These are phyloP conservation scores for Eulacestoma nigropectus DNA, from an alignment of 2,113 vertebrate species.

Conservation along the genomic window DNA sequence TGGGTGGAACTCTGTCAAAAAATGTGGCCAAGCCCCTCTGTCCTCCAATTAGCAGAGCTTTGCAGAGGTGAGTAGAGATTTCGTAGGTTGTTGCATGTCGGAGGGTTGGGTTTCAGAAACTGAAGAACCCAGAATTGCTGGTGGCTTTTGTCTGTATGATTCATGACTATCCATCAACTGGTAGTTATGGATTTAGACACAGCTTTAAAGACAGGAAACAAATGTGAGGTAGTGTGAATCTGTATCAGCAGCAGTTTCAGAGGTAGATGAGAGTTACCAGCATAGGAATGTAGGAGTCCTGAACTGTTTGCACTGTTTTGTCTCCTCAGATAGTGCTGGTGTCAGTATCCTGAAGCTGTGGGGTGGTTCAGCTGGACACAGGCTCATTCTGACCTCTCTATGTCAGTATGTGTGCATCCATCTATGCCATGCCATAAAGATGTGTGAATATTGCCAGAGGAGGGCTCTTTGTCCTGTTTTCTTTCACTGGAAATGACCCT, in stretches of 20 bases:
- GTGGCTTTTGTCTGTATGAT: neutral
- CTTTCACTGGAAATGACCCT: neutral
- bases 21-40: neutral
- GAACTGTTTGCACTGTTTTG: neutral
- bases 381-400: neutral
- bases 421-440: neutral
- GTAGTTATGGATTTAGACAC: neutral
- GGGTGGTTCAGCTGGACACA: too few species aligned
- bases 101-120: neutral
- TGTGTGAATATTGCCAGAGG: neutral
- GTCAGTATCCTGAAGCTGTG: neutral
- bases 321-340: neutral
- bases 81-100: neutral
- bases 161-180: neutral
- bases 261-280: neutral
- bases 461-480: neutral
- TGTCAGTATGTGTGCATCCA: neutral
- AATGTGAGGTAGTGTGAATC: neutral
- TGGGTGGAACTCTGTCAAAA: neutral
- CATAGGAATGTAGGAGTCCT: neutral
- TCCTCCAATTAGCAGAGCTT: neutral
- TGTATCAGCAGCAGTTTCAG: neutral
- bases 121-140: neutral
- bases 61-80: neutral
- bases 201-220: neutral